phyloP scores from a whole-genome alignment of 1,140 invertebrate genomes.

The Rhopalosiphum padi region DNA sequence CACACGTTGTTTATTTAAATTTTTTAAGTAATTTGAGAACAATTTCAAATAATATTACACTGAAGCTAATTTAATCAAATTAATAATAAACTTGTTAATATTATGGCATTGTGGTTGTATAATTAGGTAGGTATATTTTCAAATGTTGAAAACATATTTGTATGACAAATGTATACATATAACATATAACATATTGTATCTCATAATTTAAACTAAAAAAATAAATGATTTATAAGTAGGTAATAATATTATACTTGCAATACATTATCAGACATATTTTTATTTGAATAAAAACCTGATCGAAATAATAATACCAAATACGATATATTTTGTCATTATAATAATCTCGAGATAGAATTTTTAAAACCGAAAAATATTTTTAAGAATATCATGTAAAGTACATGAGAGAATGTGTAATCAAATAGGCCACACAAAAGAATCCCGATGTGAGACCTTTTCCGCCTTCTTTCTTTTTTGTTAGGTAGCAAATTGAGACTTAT shows the following conservation, averaged over 20 bases:
- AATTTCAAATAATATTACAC: not conserved
- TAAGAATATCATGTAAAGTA: conserved; percentile 41
- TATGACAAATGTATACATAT: not conserved
- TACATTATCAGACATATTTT: not conserved
- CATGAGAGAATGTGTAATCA: conserved; percentile 33
- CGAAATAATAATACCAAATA: not conserved
- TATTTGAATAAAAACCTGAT: not conserved
- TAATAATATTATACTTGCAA: not conserved
- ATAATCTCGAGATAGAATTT: conserved; percentile 24
- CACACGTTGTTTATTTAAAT: not conserved
- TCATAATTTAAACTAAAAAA: not conserved
- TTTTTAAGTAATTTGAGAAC: not conserved
- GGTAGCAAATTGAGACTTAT: conserved; percentile 44
- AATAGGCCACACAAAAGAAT: conserved; percentile 48
- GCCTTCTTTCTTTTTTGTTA: conserved; percentile 26
- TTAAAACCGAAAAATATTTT: not conserved
- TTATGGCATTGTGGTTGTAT: not conserved
- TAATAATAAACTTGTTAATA: not conserved
- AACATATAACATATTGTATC: not conserved
- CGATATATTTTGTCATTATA: conserved; percentile 2
- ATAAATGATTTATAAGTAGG: not conserved
- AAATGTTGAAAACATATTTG: not conserved
- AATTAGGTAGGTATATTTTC: not conserved
- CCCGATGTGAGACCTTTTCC: conserved; percentile 33
- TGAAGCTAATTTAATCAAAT: not conserved